Conservation (phyloP, 2,113 vertebrate genomes). For the Addax nasomaculatus region DNA sequence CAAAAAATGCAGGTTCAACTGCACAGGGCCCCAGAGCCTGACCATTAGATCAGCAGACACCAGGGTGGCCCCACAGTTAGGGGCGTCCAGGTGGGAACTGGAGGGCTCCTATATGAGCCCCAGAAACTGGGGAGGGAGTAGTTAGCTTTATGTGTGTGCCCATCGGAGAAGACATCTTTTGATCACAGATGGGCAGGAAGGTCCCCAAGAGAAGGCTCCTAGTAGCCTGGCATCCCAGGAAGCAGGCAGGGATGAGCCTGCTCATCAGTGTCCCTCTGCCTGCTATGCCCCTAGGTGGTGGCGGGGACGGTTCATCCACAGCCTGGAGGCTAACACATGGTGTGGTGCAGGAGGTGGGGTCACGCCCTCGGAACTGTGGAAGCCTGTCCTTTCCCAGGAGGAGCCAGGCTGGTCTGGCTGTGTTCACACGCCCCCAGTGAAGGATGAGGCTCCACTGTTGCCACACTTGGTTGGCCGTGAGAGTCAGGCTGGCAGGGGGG, state of each 20-base stretch:
- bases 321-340: background rate
- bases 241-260: background rate
- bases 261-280: background rate
- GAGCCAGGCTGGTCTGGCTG: background rate
- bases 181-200: background rate
- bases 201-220: background rate
- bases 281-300: background rate
- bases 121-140: background rate
- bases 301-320: background rate
- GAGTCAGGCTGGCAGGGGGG: background rate
- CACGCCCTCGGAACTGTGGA: background rate
- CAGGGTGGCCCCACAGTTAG: background rate
- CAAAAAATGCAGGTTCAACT: background rate
- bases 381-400: background rate
- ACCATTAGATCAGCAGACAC: background rate
- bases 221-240: background rate
- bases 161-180: background rate
- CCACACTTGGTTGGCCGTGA: background rate
- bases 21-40: background rate
- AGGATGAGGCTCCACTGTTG: background rate
- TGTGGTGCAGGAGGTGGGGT: background rate
- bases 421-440: rapidly evolving
- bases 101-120: background rate
- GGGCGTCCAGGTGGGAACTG: rapidly evolving
- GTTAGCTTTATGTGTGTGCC: background rate